Evolutionary conservation across 64 coral and sea anemone species (phyloP).

Genomic region (Actinia tenebrosa): DNA sequence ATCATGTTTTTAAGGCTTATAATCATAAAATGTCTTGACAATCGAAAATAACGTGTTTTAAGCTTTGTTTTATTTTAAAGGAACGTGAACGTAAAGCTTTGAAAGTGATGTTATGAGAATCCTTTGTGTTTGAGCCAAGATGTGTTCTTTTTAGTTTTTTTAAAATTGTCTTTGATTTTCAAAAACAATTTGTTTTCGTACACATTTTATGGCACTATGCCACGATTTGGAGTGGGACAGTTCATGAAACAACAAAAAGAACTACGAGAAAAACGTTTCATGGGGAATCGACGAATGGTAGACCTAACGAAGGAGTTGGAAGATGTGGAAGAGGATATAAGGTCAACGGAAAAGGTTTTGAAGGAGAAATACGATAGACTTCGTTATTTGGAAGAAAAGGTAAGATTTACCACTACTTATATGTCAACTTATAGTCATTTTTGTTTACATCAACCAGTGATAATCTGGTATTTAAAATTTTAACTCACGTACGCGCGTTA

Average conservation of each 20-base stretch:
- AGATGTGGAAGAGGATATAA: not conserved
- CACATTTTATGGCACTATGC: not conserved
- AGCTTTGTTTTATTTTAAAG: not conserved
- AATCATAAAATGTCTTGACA: not conserved
- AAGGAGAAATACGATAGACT: not conserved
- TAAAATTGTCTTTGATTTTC: not conserved
- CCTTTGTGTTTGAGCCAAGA: not conserved
- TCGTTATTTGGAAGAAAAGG: conserved; percentile 25
- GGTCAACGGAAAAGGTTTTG: not conserved
- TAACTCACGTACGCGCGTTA: too few species aligned
- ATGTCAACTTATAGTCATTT: not conserved
- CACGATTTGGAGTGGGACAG: conserved; percentile 9
- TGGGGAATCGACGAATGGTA: not conserved
- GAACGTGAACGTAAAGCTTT: not conserved
- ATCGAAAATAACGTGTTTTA: not conserved
- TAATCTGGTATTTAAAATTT: not conserved
- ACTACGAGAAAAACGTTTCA: not conserved
- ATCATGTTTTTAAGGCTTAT: not conserved
- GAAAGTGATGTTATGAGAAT: not conserved
- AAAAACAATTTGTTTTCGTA: not conserved
- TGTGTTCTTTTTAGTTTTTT: not conserved
- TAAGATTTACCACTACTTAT: not conserved
- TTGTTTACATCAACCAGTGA: not conserved
- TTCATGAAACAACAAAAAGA: not conserved
- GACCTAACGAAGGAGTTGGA: not conserved